Base-by-base conservation (phyloP, 53 echinoderm and acorn worm genomes). In the Patiria pectinifera region DNA sequence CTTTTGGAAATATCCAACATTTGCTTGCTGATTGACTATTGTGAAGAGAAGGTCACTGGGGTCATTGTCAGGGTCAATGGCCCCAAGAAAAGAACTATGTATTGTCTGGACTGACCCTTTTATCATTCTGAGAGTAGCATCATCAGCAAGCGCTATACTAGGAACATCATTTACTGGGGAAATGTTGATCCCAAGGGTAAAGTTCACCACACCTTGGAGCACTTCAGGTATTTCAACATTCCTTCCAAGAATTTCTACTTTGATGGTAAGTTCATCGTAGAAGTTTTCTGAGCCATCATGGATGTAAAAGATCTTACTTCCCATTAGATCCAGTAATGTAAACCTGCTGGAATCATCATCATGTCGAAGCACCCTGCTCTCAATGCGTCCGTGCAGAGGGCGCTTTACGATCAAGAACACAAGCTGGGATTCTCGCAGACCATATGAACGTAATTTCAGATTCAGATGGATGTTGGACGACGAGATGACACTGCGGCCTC, bases 251-350 rank as follows among this genome's bases (percentile, higher is more conserved):
- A 96, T 84, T 23, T 92, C 81, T n/a, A 97, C 93, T 23, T 91
- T 77, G 74, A 97, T 93, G 53, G 91, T 92, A 7, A 95, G 76
- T 47, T 89, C 86, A 82, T 99, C 99, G 46, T 91, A 78, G 82
- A 94, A 99, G 76, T 97, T 96, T 84, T 99, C 99, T 4, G 96
- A 95, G 77, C 99, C 95, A 87, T 99, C 97, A 63, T 99, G 99
- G 26, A 92, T 78, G 59, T 99, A 97, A 62, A 91, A 94, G 53
- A 97, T 95, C 89, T 97, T 97, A 72, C 93, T 89, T 7, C 95
- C 94, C 21, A 81, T 91, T 66, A 97, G 76, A 87, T 99, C 99
- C 1, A 97, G 94, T 2, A 95, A 91, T 5, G 97, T 99, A 72
- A 99, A 97, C 59, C 93, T 92, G 19, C 78, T 92, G 2, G 91